Conservation (phyloP, 2,888 invertebrate genomes). For the Harmothoe impar region DNA sequence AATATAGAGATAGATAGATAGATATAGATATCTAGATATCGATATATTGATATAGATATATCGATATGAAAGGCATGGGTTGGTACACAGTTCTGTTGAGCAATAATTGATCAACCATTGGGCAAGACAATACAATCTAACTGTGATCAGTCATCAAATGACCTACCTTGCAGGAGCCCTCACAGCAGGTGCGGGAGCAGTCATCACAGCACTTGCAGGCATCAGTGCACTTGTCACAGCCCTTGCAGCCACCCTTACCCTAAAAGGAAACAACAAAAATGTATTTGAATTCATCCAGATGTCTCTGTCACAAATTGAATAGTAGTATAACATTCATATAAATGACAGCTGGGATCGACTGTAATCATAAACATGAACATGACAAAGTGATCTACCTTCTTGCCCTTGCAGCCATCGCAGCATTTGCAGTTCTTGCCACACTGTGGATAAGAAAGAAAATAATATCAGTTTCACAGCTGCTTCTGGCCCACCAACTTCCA, state of each 20-base stretch:
- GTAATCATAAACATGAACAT: no score
- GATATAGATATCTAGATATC: not conserved
- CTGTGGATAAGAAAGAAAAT: not conserved
- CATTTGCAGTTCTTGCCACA: not conserved
- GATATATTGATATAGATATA: not conserved
- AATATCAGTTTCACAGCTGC: not conserved
- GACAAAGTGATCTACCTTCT: not conserved
- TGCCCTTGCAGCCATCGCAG: not conserved
- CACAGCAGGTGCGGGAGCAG: not conserved
- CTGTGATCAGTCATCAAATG: no score
- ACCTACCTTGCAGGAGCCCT: not conserved
- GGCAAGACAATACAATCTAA: not conserved
- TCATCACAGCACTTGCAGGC: slow-evolving; percentile 24
- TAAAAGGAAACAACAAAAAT: no score
- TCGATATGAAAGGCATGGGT: no score
- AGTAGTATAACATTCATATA: no score
- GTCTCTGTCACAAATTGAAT: no score
- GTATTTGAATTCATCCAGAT: no score
- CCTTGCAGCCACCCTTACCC: not conserved
- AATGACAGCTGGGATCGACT: no score
- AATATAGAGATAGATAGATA: no score
- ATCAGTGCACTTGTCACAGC: slow-evolving; percentile 12
- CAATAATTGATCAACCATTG: not conserved
- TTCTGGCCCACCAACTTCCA: not conserved
- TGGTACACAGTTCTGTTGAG: no score